A percentile compares a stretch with the other conserved stretches of the same genome.
Evolutionary conservation across 2,888 invertebrate genomes (phyloP).

Genomic region (Cheilosia impressa): DNA sequence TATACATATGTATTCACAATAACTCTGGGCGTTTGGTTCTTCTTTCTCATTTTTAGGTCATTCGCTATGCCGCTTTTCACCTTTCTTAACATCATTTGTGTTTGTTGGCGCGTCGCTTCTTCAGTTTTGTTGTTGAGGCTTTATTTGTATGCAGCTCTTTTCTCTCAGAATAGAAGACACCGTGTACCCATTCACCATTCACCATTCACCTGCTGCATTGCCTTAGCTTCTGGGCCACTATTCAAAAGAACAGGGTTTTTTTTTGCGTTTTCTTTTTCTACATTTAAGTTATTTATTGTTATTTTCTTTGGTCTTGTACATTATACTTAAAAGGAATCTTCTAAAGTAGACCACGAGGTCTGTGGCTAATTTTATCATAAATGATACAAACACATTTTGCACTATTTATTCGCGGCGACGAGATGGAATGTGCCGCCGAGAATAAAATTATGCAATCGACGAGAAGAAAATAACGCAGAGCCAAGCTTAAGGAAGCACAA

Average conservation of each 20-base stretch:
- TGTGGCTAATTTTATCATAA: background rate
- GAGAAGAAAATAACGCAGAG: background rate
- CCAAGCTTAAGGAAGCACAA: background rate
- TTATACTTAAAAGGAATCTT: conserved; percentile 2
- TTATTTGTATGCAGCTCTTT: background rate
- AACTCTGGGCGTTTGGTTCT: conserved; percentile 15
- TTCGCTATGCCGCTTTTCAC: conserved; percentile 51
- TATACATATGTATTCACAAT: background rate
- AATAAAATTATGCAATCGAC: conserved; percentile 6
- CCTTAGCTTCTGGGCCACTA: background rate
- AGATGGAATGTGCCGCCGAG: conserved; percentile 2
- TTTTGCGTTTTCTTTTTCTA: background rate
- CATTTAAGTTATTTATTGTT: background rate
- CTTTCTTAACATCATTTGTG: conserved; percentile 6
- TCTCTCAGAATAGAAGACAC: conserved; percentile 10
- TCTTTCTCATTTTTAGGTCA: conserved; percentile 52
- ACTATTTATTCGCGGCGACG: background rate
- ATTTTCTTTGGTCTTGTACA: background rate
- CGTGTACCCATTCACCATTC: conserved; percentile 24
- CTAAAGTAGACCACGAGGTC: conserved; percentile 27
- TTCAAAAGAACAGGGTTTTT: background rate
- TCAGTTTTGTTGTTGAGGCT: background rate
- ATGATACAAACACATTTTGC: background rate
- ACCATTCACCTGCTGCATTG: conserved; percentile 1
- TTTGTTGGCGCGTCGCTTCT: background rate